These are phyloP conservation scores for Betta splendens DNA, from an alignment of 2,797 vertebrate genomes.

Conservation along the genomic window DNA sequence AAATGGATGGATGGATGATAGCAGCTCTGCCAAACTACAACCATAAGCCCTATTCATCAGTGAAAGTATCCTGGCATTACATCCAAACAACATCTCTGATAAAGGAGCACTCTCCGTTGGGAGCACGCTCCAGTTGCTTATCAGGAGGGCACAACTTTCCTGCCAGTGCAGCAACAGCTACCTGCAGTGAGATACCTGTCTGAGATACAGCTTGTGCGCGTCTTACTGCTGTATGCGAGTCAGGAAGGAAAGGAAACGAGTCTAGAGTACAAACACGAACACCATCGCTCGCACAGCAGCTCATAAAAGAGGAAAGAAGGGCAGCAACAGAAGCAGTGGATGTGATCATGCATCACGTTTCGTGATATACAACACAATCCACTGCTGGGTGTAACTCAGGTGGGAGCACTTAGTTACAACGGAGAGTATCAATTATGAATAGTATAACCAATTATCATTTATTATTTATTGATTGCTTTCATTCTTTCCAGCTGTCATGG, in stretches of 20 bases:
- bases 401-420: slow-evolving; percentile 52
- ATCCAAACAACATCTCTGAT: slow-evolving; percentile 15
- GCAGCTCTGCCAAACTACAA: not conserved
- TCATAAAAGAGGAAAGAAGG: not conserved
- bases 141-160: slow-evolving; percentile 33
- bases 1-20: no score
- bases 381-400: slow-evolving; percentile 25
- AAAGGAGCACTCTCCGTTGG: slow-evolving; percentile 19
- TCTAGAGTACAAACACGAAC: not conserved
- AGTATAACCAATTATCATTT: slow-evolving; percentile 62
- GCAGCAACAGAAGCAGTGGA: slow-evolving; percentile 18
- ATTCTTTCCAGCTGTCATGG: slow-evolving; percentile 59
- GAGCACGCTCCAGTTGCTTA: slow-evolving; percentile 33
- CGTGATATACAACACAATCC: slow-evolving; percentile 17
- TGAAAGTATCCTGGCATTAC: slow-evolving; percentile 12
- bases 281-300: not conserved
- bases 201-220: not conserved
- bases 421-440: slow-evolving; percentile 78
- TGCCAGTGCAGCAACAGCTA: slow-evolving; percentile 12
- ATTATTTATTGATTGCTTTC: slow-evolving; percentile 67
- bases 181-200: slow-evolving; percentile 37
- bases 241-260: not conserved
- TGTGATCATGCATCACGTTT: not conserved
- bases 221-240: not conserved
- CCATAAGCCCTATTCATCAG: slow-evolving; percentile 2